Evolutionary conservation across 2,888 invertebrate genomes (phyloP).

Genomic region (Caenorhabditis imperialis): DNA sequence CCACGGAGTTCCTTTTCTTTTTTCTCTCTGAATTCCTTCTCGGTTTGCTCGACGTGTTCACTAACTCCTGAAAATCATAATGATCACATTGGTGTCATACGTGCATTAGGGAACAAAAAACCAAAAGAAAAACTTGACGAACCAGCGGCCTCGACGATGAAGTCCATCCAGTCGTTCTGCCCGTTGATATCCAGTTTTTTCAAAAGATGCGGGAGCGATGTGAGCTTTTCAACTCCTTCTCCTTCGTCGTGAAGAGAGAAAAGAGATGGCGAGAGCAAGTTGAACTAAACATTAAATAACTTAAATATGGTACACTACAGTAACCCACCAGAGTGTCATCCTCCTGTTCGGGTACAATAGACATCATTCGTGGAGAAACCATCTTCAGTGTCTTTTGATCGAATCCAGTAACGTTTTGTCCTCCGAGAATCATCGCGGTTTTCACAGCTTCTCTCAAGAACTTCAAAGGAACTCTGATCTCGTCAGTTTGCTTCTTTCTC

Average conservation of each 20-base stretch:
- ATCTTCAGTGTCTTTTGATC: constrained; percentile 75
- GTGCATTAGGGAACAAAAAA: neutral
- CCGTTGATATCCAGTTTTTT: constrained; percentile 67
- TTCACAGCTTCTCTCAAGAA: constrained; percentile 69
- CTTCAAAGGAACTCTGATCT: constrained; percentile 66
- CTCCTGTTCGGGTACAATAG: constrained; percentile 72
- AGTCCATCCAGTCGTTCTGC: constrained; percentile 76
- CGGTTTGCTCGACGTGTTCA: constrained; percentile 53
- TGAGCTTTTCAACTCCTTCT: constrained; percentile 66
- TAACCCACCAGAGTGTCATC: constrained; percentile 55
- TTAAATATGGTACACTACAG: constrained; percentile 1
- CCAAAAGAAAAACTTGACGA: constrained; percentile 35
- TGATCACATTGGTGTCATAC: constrained; percentile 5
- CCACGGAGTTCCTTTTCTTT: constrained; percentile 55
- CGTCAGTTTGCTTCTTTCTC: constrained; percentile 59
- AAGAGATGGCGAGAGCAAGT: constrained; percentile 74
- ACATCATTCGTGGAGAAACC: constrained; percentile 73
- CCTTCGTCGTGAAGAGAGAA: constrained; percentile 76
- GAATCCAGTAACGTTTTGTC: constrained; percentile 73
- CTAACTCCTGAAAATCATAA: constrained; percentile 52
- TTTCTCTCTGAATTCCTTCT: constrained; percentile 37
- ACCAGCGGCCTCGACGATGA: constrained; percentile 75
- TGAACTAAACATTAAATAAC: constrained; percentile 47
- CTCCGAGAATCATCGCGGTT: constrained; percentile 69
- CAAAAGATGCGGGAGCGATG: constrained; percentile 70